Percentiles rank a stretch among this genome's conserved stretches.
phyloP scores from a whole-genome alignment of 2,888 invertebrate species.

The Xestia rhomboidea region DNA sequence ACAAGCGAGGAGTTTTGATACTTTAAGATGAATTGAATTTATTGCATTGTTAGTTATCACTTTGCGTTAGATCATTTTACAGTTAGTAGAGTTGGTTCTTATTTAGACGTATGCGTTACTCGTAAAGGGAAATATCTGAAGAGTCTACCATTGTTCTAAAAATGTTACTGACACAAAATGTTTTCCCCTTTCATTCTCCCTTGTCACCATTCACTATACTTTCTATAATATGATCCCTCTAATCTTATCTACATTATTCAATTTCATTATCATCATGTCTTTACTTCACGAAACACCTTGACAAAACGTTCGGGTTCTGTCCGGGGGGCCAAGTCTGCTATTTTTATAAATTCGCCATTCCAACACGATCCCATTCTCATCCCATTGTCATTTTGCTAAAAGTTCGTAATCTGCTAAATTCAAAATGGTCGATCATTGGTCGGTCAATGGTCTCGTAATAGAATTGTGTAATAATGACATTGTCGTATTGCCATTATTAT shows the following conservation, averaged over 20 bases:
- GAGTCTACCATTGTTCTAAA: too few species aligned
- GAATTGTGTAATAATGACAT: too few species aligned
- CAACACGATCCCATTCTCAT: too few species aligned
- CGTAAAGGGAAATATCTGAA: not conserved
- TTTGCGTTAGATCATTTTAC: too few species aligned
- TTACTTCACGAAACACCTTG: not conserved
- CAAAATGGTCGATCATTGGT: too few species aligned
- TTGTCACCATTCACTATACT: not conserved
- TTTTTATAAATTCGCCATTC: too few species aligned
- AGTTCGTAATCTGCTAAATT: too few species aligned
- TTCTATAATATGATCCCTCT: not conserved
- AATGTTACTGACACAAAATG: not conserved
- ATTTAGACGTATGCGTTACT: not conserved
- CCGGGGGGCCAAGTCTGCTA: not conserved
- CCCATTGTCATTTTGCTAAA: too few species aligned
- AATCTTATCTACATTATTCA: not conserved
- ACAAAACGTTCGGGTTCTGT: not conserved
- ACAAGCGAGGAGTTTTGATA: conserved; percentile 68
- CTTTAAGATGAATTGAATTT: conserved; percentile 35
- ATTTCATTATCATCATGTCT: not conserved
- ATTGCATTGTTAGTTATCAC: not conserved
- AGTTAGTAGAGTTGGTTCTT: not conserved
- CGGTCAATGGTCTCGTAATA: too few species aligned
- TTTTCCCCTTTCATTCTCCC: not conserved
- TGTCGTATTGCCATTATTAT: too few species aligned